phyloP scores from a whole-genome alignment of 2,113 vertebrate species.

The Rhea americana region DNA sequence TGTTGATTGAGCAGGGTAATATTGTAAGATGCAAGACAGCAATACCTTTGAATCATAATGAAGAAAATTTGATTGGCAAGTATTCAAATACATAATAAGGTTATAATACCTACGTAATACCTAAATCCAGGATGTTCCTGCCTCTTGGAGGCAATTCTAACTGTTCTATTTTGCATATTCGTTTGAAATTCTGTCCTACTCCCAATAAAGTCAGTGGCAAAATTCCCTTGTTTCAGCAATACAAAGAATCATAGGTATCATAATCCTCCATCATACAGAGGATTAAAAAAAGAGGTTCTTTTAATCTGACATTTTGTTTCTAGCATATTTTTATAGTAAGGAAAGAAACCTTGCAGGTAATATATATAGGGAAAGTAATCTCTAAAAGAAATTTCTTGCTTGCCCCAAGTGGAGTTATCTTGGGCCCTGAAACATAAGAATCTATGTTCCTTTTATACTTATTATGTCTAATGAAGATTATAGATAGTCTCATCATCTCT shows the following conservation, averaged over 20 bases:
- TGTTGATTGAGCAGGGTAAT: neutral
- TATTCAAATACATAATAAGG: neutral
- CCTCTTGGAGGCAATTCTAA: neutral
- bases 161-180: neutral
- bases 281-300: neutral
- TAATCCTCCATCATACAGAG: rapidly evolving
- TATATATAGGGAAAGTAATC: neutral
- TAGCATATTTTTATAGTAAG: neutral
- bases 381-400: neutral
- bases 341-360: neutral
- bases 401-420: neutral
- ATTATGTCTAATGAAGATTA: neutral
- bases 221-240: neutral
- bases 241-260: neutral
- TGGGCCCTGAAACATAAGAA: neutral
- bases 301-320: neutral
- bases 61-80: neutral
- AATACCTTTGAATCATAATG: neutral
- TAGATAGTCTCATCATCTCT: neutral
- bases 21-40: neutral
- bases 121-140: neutral
- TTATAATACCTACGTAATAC: neutral
- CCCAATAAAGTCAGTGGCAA: neutral
- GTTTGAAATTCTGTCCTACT: neutral
- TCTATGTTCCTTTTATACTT: neutral